Base-by-base conservation (phyloP, 2,888 invertebrate species). In the Micoletzkya japonica region DNA sequence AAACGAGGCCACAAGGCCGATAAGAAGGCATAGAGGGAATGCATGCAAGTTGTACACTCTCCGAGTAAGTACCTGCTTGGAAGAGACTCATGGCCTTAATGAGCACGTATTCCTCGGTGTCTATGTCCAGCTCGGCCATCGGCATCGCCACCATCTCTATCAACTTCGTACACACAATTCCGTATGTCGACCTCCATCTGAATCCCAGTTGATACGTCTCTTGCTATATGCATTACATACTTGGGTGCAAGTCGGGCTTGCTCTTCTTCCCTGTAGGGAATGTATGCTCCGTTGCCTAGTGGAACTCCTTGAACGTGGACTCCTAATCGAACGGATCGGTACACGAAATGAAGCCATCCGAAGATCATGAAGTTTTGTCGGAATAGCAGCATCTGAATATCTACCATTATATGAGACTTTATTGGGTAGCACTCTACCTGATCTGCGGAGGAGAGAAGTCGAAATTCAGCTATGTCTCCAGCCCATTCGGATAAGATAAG, bases 281-380 rank as follows among this genome's bases (percentile, higher is more conserved):
- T 75, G 68, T 73, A 80, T 17, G 77, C 70, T 28, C 79, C 79
- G 54, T 78, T 80, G 32, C 80, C 80, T 56, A 80, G 66, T 4
- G 80, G 75, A 7, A 79, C 72, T 58, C 80, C 80, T 10, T 58
- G 37, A 10, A 54, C 60, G n/a, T 75, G 63, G 34, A 74, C 70
- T 24, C 71, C 70, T 39, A 71, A 32, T 17, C 50, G 26, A 58
- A 69, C 69, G 0, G 61, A 50, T 26, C 79, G 76, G 71, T 76
- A 80, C 30, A 77, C 76, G 52, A 76, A 78, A 26, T 77, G 79
- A 24, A 80, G 75, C 80, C 80, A 80, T 37, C 79, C 80, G 70
- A 80, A 80, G 28, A 77, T 76, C 79, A 78, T 79, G 69, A 79
- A 80, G 68, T 80, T 80, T 56, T 80, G 77, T 59, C 79, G 79